Base-by-base conservation (phyloP, 1,140 invertebrate species). In the Drosophila triauraria region DNA sequence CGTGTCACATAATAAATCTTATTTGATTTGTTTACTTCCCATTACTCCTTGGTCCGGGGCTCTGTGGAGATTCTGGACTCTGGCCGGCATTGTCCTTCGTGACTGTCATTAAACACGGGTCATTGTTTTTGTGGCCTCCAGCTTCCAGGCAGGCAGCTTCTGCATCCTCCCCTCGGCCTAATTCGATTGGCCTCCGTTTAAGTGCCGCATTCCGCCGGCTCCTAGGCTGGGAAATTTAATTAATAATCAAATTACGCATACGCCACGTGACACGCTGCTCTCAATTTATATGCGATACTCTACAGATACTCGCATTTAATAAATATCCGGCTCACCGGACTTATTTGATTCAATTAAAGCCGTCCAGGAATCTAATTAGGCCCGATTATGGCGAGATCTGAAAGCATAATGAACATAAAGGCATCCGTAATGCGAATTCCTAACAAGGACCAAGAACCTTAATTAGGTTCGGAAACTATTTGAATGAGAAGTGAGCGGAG, bases 1-100 rank as follows among this genome's bases (percentile, higher is more conserved):
- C 86, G 78, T 91, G 85, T 88, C 85, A 91, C 85, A 88, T 88
- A 91, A 91, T 91, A 88, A 91, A 88, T 88, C 85, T 88, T 90
- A 90, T 88, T 88, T 88, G 85, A 91, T 90, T 88, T 88, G 84
- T 88, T 88, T 86, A 80, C 83, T 82, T 85, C 82, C 78, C 57
- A 60, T 61, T 70, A 44, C 48, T 48, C 48, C 63, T 25, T 60
- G 30, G 69, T 2, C 15, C 68, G 6, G 32, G 42, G 32, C 6
- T 25, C 46, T 13, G 35, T 42, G 40, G 12, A 17, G 53, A 56
- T 40, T 56, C 53, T 17, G 62, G 56, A 27, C 44, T 30, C 30
- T 44, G 23, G 15, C n/a, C 50, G n/a, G 53, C 67, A 70, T 82
- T 53, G 65, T 46, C 58, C 75, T 57, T 79, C 65, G 63, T 60